These are phyloP conservation scores for Amblyraja radiata DNA, from an alignment of 2,797 vertebrate genomes.

Conservation along the genomic window DNA sequence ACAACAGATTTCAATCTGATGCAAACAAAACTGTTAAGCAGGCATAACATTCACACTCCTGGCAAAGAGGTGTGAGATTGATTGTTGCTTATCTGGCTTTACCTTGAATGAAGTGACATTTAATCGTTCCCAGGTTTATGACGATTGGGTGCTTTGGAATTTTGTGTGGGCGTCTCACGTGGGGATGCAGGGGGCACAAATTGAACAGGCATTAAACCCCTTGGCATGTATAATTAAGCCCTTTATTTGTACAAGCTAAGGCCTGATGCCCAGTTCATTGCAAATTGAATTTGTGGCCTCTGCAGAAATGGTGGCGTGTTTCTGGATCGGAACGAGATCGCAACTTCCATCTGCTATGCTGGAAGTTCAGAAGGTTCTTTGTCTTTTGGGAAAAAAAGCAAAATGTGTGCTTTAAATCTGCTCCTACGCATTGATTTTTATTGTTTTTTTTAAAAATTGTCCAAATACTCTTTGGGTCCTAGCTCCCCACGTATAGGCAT, in stretches of 20 bases:
- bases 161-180: neutral
- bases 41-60: slow-evolving; percentile 27
- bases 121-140: neutral
- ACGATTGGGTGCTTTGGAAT: too few species aligned
- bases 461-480: too few species aligned
- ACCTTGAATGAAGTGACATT: slow-evolving; percentile 3
- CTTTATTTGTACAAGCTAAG: neutral
- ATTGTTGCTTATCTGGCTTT: slow-evolving; percentile 34
- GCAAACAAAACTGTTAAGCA: slow-evolving; percentile 35
- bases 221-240: too few species aligned
- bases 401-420: neutral
- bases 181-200: neutral
- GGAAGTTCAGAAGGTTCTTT: neutral
- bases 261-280: neutral
- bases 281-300: neutral
- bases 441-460: too few species aligned
- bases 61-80: slow-evolving; percentile 23
- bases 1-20: slow-evolving; percentile 36
- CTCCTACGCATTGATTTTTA: neutral
- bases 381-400: too few species aligned
- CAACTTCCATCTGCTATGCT: neutral
- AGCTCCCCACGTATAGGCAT: too few species aligned
- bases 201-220: neutral
- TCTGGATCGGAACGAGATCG: neutral
- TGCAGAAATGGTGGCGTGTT: too few species aligned